A percentile compares a stretch with the other conserved stretches of the same genome.
phyloP scores from a whole-genome alignment of 2,888 invertebrate species.

The Epinotia bilunana region DNA sequence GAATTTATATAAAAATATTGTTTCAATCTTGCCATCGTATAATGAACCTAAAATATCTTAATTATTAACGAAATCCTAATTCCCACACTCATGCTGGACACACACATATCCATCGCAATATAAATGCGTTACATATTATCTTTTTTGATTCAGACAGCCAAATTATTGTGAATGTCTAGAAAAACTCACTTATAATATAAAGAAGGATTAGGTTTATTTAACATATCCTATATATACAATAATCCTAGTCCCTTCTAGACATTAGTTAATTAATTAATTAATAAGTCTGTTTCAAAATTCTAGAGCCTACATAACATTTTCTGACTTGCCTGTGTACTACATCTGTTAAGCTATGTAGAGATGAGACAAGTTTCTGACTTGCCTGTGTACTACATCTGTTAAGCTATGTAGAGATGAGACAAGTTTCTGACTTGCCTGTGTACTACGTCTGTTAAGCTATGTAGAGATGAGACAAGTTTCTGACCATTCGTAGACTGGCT shows the following conservation, averaged over 20 bases:
- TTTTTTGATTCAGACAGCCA: background rate
- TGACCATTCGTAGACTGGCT: too few species aligned
- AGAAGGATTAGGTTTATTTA: background rate
- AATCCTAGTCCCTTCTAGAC: background rate
- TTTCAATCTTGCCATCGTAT: conserved; percentile 2
- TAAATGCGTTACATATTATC: background rate
- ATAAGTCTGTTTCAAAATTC: background rate
- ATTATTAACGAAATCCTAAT: background rate
- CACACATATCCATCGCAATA: background rate
- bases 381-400: too few species aligned
- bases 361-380: too few species aligned
- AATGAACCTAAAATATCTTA: background rate
- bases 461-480: too few species aligned
- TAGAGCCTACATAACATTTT: background rate
- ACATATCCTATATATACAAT: conserved; percentile 9
- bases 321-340: background rate
- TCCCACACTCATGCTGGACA: background rate
- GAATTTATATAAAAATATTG: background rate
- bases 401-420: too few species aligned
- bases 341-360: too few species aligned
- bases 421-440: too few species aligned
- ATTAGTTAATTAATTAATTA: background rate
- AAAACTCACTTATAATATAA: background rate
- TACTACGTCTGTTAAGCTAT: too few species aligned
- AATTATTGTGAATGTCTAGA: background rate